phyloP scores from a whole-genome alignment of 2,113 vertebrate species.

The Calypte anna region DNA sequence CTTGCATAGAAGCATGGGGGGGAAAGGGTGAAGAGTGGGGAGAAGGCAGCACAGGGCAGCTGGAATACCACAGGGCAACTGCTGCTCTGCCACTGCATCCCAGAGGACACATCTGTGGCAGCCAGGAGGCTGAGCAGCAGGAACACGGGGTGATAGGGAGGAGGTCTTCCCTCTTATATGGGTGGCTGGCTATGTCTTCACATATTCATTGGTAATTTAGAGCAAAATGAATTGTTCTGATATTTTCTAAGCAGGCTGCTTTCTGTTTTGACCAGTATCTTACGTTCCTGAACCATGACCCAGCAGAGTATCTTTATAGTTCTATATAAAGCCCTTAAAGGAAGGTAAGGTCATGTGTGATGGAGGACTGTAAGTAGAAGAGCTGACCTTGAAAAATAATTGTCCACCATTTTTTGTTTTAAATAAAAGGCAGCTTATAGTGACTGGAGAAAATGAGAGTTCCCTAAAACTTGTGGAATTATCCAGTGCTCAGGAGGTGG shows the following conservation, averaged over 20 bases:
- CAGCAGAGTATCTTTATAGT: neutral
- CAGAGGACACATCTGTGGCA: neutral
- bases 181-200: neutral
- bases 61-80: neutral
- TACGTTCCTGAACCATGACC: neutral
- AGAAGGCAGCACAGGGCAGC: neutral
- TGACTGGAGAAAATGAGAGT: neutral
- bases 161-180: neutral
- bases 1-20: rapidly evolving
- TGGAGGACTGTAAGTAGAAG: neutral
- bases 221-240: neutral
- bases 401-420: neutral
- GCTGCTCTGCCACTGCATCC: neutral
- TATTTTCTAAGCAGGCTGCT: neutral
- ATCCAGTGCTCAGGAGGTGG: too few species aligned
- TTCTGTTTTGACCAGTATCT: rapidly evolving
- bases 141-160: too few species aligned
- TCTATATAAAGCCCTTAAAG: neutral
- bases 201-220: neutral
- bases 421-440: neutral
- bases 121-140: neutral
- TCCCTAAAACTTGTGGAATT: too few species aligned
- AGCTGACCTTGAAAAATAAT: neutral
- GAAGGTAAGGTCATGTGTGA: rapidly evolving
- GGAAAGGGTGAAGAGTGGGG: neutral